Conservation (phyloP, 2,797 vertebrate species). For the Tapirus indicus region DNA sequence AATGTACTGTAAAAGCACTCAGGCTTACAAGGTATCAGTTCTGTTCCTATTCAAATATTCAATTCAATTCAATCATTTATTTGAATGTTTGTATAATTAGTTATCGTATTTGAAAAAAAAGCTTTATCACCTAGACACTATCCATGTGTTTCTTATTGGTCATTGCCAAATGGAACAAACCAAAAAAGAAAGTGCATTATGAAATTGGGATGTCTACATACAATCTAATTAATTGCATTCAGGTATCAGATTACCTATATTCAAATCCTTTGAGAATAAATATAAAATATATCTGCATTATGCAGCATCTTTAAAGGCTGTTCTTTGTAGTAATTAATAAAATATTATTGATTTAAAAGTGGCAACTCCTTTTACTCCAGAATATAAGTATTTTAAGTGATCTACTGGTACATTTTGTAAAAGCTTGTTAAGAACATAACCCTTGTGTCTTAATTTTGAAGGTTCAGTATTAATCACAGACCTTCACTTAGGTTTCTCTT, state of each 20-base stretch:
- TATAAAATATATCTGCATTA: not conserved
- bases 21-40: not conserved
- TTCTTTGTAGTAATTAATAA: not conserved
- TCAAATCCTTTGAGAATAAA: not conserved
- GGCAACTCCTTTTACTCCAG: not conserved
- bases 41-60: slow-evolving; percentile 23
- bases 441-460: not conserved
- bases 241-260: not conserved
- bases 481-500: not conserved
- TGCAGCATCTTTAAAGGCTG: slow-evolving; percentile 4
- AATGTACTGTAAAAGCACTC: not conserved
- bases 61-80: not conserved
- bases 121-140: not conserved
- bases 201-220: not conserved
- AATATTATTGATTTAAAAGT: not conserved
- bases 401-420: not conserved
- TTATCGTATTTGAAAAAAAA: not conserved
- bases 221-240: slow-evolving; percentile 21
- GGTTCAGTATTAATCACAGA: not conserved
- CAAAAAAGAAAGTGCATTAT: not conserved
- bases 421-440: not conserved
- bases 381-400: not conserved
- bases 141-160: not conserved
- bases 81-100: not conserved
- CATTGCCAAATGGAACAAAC: not conserved